phyloP scores from a whole-genome alignment of 2,888 invertebrate species.

The Clepsis dumicolana region DNA sequence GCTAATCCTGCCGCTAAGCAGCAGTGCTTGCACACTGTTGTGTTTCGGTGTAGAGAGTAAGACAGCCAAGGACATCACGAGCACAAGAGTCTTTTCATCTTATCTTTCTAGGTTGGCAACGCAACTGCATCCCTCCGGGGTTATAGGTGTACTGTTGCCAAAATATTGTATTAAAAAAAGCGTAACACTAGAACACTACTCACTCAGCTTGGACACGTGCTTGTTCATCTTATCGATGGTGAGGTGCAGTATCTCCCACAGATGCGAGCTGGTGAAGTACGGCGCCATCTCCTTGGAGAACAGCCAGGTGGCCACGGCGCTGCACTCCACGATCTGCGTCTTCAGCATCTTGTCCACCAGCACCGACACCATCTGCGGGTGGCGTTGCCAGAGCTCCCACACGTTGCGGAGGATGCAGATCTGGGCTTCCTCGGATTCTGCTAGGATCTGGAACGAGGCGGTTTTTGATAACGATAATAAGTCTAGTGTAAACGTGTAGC shows the following conservation, averaged over 20 bases:
- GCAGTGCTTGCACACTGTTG: no score
- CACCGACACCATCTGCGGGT: slow-evolving; percentile 99
- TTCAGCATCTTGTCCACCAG: slow-evolving; percentile 98
- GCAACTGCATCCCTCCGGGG: no score
- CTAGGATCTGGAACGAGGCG: slow-evolving; percentile 89
- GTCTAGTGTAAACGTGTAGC: no score
- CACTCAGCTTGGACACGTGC: slow-evolving; percentile 93
- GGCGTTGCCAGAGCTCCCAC: slow-evolving; percentile 97
- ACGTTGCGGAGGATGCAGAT: slow-evolving; percentile 96
- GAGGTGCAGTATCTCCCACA: slow-evolving; percentile 98
- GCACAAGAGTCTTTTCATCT: no score
- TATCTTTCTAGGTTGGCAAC: no score
- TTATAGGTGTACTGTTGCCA: no score
- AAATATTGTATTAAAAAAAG: background rate
- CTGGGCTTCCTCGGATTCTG: slow-evolving; percentile 98
- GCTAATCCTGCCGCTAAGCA: no score
- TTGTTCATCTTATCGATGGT: slow-evolving; percentile 99
- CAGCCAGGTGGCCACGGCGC: slow-evolving; percentile 98
- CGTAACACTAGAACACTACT: slow-evolving; percentile 56
- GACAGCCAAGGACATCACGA: no score
- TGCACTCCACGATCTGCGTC: slow-evolving; percentile 98
- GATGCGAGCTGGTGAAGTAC: slow-evolving; percentile 96
- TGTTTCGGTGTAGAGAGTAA: no score
- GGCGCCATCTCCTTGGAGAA: slow-evolving; percentile 97
- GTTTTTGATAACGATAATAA: background rate